Percentiles rank a stretch among this genome's conserved stretches.
phyloP scores from a whole-genome alignment of 1,140 invertebrate genomes.

The Drosophila ananassae region DNA sequence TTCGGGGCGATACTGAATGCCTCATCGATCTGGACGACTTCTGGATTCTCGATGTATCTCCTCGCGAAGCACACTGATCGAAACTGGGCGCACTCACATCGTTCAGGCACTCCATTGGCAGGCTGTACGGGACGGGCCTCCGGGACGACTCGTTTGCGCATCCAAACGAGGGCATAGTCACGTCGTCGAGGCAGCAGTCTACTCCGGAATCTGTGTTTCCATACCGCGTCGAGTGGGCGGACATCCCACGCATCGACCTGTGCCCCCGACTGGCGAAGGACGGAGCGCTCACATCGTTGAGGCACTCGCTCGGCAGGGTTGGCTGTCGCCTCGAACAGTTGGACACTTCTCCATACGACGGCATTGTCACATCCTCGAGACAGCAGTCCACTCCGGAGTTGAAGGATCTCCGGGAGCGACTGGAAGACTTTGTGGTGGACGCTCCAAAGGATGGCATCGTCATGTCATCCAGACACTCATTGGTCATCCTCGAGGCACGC shows the following conservation, averaged over 20 bases:
- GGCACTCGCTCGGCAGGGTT: conserved; percentile 12
- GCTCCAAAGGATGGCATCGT: not conserved
- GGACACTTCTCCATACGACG: conserved; percentile 7
- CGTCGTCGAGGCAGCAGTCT: not conserved
- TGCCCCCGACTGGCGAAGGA: not conserved
- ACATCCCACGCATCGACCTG: not conserved
- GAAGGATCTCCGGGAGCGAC: not conserved
- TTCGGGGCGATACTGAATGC: not conserved
- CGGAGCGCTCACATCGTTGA: conserved; percentile 19
- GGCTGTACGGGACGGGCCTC: not conserved
- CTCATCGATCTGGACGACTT: no score
- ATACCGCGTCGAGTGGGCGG: not conserved
- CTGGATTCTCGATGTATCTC: no score
- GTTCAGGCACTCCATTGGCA: not conserved
- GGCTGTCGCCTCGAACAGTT: not conserved
- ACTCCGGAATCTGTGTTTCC: not conserved
- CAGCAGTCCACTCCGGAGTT: not conserved
- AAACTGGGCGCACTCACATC: conserved; percentile 10
- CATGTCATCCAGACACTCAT: conserved; percentile 6
- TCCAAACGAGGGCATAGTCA: conserved; percentile 1
- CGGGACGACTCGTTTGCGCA: not conserved
- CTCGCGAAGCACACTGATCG: not conserved
- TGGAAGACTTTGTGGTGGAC: not conserved
- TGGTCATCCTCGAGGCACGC: not conserved
- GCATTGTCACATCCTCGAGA: conserved; percentile 14